A percentile compares a stretch with the other conserved stretches of the same genome.
Evolutionary conservation across 1,140 invertebrate genomes (phyloP).

Genomic region (Ceratoteleas bidentatus): DNA sequence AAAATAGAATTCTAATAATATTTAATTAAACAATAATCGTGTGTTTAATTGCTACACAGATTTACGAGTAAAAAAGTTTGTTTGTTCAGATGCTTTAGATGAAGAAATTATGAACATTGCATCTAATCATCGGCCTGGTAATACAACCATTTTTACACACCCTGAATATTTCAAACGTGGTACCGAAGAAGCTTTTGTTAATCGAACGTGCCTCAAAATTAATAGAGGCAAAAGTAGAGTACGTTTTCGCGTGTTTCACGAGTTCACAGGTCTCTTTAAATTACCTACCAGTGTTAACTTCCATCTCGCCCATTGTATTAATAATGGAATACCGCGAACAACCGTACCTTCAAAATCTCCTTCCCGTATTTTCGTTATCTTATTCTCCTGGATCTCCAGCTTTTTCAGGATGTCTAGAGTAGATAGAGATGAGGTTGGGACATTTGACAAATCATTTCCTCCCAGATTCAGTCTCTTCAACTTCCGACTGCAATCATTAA

Average conservation of each 20-base stretch:
- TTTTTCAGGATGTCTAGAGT: conserved; percentile 90
- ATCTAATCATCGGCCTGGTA: not conserved
- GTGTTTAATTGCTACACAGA: too few relatives aligned
- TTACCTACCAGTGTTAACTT: too few relatives aligned
- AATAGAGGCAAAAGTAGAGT: not conserved
- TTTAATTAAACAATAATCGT: too few relatives aligned
- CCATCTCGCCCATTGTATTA: too few relatives aligned
- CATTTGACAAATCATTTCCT: conserved; percentile 88
- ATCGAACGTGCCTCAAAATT: not conserved
- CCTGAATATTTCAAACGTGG: not conserved
- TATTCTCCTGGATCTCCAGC: conserved; percentile 93
- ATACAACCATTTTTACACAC: not conserved
- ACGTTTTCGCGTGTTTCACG: not conserved
- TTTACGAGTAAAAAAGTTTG: too few relatives aligned
- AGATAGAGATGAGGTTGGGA: conserved; percentile 89
- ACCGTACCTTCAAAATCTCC: conserved; percentile 90
- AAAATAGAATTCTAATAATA: too few relatives aligned
- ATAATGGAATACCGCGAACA: too few relatives aligned
- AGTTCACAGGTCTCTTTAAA: too few relatives aligned
- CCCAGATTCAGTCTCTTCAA: conserved; percentile 92
- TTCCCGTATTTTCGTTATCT: conserved; percentile 87
- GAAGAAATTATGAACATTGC: not conserved
- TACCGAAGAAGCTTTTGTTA: not conserved
- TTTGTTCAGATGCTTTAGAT: too few relatives aligned
- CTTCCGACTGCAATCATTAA: conserved; percentile 83